Percentiles rank a stretch among this genome's conserved stretches.
These are phyloP conservation scores for Cyprinella venusta DNA, from an alignment of 2,797 vertebrate genomes.

Conservation along the genomic window DNA sequence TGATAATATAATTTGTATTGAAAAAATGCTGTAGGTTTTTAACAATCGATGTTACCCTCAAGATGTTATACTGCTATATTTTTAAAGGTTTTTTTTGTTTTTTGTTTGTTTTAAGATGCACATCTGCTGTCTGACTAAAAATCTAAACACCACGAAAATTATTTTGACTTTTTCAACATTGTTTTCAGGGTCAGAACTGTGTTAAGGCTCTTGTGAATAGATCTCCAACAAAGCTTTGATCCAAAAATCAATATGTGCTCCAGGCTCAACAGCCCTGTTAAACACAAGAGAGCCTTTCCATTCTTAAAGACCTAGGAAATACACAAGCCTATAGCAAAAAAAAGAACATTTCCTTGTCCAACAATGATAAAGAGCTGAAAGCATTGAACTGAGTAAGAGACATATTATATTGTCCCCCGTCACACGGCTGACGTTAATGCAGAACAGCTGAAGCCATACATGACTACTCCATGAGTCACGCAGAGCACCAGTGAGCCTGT, in stretches of 20 bases:
- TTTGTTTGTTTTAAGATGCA: background rate
- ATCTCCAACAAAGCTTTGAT: constrained; percentile 43
- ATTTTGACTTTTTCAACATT: constrained; percentile 4
- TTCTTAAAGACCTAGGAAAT: constrained; percentile 12
- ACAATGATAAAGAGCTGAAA: constrained; percentile 28
- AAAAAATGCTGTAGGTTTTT: background rate
- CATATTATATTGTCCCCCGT: background rate
- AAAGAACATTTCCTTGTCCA: background rate
- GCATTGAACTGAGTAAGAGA: constrained; percentile 33
- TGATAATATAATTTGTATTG: background rate
- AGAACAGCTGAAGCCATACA: constrained; percentile 5
- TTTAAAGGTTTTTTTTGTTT: too few species aligned
- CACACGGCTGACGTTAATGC: constrained; percentile 11
- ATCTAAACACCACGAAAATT: background rate
- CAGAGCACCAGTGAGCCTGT: constrained; percentile 1
- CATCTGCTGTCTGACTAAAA: background rate
- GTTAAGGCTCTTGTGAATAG: constrained; percentile 22
- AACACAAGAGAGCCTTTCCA: constrained; percentile 14
- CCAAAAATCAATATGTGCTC: constrained; percentile 44
- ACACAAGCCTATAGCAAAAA: constrained; percentile 3
- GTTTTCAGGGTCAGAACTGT: constrained; percentile 17
- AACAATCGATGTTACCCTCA: too few species aligned
- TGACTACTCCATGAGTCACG: constrained; percentile 24
- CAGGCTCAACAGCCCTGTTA: constrained; percentile 20
- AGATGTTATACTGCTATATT: too few species aligned